Percentiles rank a stretch among this genome's conserved stretches.
Evolutionary conservation across 2,888 invertebrate species (phyloP).

Genomic region (Tetropium fuscum): DNA sequence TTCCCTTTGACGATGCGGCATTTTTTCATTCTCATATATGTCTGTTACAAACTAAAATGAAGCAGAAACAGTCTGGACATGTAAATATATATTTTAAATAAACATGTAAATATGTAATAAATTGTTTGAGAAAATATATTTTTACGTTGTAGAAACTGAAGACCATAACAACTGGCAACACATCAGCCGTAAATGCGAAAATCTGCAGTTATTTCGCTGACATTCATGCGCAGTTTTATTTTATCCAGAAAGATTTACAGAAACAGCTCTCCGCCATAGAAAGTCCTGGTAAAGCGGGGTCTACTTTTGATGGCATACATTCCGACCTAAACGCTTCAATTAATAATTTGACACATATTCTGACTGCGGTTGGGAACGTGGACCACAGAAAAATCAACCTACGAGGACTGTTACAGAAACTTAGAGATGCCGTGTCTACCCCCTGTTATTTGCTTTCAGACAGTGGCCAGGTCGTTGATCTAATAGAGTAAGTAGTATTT

Average conservation of each 20-base stretch:
- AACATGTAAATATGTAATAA: no score
- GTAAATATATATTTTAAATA: no score
- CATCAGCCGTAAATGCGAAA: constrained; percentile 31
- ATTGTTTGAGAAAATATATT: neutral
- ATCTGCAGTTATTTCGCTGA: constrained; percentile 37
- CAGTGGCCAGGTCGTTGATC: constrained; percentile 24
- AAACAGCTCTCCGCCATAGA: constrained; percentile 28
- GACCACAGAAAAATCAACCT: constrained; percentile 45
- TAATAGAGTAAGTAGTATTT: constrained; percentile 35
- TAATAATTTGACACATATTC: constrained; percentile 38
- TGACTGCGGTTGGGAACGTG: constrained; percentile 30
- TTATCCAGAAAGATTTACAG: constrained; percentile 28
- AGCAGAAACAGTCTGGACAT: no score
- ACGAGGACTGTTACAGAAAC: constrained; percentile 37
- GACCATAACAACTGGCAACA: constrained; percentile 22
- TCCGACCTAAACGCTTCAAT: constrained; percentile 31
- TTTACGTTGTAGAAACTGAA: constrained; percentile 32
- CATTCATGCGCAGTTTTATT: constrained; percentile 35
- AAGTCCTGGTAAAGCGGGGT: constrained; percentile 1
- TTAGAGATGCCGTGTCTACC: constrained; percentile 38
- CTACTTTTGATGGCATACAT: constrained; percentile 34
- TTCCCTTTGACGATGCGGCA: no score
- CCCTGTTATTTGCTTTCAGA: constrained; percentile 46
- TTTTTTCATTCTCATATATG: no score
- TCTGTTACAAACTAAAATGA: no score